Evolutionary conservation across 2,113 vertebrate species (phyloP).

Genomic region (Sapayoa aenigma): DNA sequence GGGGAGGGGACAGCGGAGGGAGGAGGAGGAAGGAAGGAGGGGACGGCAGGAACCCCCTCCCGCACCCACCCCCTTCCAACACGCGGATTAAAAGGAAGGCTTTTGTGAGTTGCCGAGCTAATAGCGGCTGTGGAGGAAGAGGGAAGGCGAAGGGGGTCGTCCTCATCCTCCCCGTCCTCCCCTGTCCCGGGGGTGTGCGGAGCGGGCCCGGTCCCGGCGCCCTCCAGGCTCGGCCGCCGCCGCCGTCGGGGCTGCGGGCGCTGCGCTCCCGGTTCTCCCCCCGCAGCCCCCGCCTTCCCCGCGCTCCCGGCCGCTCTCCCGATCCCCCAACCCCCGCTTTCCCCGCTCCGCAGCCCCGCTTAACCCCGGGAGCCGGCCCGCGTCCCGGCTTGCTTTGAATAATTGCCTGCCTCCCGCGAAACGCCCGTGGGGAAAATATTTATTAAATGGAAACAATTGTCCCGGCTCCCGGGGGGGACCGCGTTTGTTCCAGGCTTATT

Average conservation of each 20-base stretch:
- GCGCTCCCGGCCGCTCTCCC: background rate
- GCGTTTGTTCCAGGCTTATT: conserved; percentile 69
- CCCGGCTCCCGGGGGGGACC: conserved; percentile 65
- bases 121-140: background rate
- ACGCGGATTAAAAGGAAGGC: conserved; percentile 15
- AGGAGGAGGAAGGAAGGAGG: conserved; percentile 6
- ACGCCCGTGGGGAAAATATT: conserved; percentile 83
- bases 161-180: background rate
- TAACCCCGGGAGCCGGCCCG: conserved; percentile 60
- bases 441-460: conserved; percentile 88
- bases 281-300: background rate
- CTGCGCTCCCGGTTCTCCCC: background rate
- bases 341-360: conserved; percentile 58
- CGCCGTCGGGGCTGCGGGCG: background rate
- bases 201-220: background rate
- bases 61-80: background rate
- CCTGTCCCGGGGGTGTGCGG: no score
- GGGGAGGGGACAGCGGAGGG: background rate
- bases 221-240: background rate
- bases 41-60: background rate
- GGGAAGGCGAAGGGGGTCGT: background rate
- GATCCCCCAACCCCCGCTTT: background rate
- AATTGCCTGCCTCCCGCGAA: conserved; percentile 80
- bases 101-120: conserved; percentile 42
- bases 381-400: conserved; percentile 76